Conservation (phyloP, 2,113 vertebrate species). For the Poeciliopsis occidentalis region DNA sequence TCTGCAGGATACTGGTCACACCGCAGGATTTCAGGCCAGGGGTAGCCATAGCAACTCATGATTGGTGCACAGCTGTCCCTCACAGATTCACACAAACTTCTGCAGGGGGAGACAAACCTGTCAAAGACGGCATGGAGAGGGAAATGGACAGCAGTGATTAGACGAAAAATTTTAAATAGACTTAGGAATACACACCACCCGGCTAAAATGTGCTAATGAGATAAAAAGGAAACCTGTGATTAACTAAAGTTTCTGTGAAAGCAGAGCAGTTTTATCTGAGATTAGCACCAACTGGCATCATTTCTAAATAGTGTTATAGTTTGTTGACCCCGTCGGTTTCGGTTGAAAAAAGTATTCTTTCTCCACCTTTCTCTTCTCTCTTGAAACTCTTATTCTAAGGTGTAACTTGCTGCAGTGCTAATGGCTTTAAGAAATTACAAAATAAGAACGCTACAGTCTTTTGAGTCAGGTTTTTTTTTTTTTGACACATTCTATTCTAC, state of each 20-base stretch:
- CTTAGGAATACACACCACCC: conserved; percentile 14
- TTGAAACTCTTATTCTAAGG: not conserved
- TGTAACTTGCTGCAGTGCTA: not conserved
- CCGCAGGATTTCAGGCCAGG: conserved; percentile 85
- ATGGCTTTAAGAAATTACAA: not conserved
- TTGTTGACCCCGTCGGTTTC: not conserved
- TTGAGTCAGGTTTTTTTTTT: not conserved
- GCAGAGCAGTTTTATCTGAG: conserved; percentile 5
- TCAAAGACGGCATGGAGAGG: conserved; percentile 8
- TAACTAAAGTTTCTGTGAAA: conserved; percentile 37
- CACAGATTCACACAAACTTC: conserved; percentile 83
- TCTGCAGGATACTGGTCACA: conserved; percentile 84
- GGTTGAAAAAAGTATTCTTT: not conserved
- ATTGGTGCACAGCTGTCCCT: conserved; percentile 85
- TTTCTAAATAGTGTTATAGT: conserved; percentile 10
- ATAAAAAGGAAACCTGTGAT: conserved; percentile 37
- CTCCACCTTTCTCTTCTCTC: not conserved
- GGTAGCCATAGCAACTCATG: conserved; percentile 85
- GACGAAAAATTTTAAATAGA: conserved; percentile 26
- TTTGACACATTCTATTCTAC: too few species aligned
- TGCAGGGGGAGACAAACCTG: conserved; percentile 84
- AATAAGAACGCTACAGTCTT: not conserved
- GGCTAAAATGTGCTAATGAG: conserved; percentile 18
- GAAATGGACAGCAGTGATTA: conserved; percentile 19
- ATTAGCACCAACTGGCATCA: conserved; percentile 34